Evolutionary conservation across 2,113 vertebrate species (phyloP), one percentile per base, ranked within the genome.

Genomic region (Callospermophilus lateralis): DNA sequence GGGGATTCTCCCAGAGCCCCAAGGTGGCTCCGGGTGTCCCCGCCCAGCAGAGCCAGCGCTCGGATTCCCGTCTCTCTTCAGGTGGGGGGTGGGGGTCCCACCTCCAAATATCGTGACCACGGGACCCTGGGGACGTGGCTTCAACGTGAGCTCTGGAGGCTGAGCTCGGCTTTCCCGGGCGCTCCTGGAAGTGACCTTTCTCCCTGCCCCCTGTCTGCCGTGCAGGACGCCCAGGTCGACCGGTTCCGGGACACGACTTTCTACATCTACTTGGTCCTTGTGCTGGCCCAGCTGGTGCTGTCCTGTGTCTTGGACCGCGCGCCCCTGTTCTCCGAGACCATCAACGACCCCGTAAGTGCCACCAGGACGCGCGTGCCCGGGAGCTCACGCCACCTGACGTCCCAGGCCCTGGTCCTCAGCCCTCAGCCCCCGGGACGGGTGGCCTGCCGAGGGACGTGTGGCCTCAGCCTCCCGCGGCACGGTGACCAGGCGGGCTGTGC

Each of bases 261-360:
- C 98, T 99, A 98, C 96, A 78, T 98, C 58, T 99, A 99, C 98
- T 99, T 99, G 8, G 3, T 96, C 72, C 98, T 99, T 39, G 98
- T 99, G 95, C 96, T 99, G 53, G 83, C 99, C 0, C 98, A 99
- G 91, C 97, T 99, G 1, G n/a, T 99, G 90, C 96, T 99, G 76
- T 99, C 99, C 97, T 99, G 99, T 90, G 98, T 99, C 65, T 99
- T 99, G 0, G 99, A 99, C 97, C 98, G 96, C 55, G 98, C 98
- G 0, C 99, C 99, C 0, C 98, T 99, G 85, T 99, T 99, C 98
- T 99, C 99, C 3, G 99, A 99, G 96, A 98, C 98, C 39, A 80
- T 99, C 45, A 99, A 98, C 28, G 99, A 99, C 94, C 90, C 96
- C 6, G 99, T 99, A 96, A 99, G 99, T 99, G 85, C 90, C 96